Evolutionary conservation across 1,140 invertebrate genomes (phyloP), one percentile per base, ranked within the genome.

Genomic region (Drosophila sulfurigaster): DNA sequence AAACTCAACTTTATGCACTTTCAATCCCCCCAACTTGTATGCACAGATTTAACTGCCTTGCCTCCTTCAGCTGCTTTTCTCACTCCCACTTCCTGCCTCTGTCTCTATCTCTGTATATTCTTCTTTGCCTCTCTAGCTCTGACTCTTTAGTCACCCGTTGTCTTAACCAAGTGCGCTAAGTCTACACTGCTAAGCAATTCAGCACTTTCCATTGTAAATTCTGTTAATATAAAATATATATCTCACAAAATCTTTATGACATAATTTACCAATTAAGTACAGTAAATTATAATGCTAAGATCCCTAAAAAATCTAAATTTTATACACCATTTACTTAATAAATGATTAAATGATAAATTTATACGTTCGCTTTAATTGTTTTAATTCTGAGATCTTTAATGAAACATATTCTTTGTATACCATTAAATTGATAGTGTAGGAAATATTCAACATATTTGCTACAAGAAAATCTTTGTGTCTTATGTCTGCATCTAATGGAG

Each of bases 1-100:
- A 88, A 88, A 88, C 83, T 89, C 78, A 89, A 88, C 83, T 88
- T 88, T 88, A 88, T 88, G 80, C 83, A 89, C 83, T 88, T 88
- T 88, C 83, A 88, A 88, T 89, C 83, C 83, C 69, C 72, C 73
- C 83, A 88, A 89, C 83, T 88, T 89, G 83, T 88, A 83, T 89
- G 83, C 83, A 89, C 74, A 88, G 83, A 88, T 88, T 88, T 83
- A 82, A 81, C 83, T 89, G 74, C 81, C 69, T 77, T 58, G 15
- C 54, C 46, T 13, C 45, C n/a, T 32, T 15, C 43, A 15, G 15
- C 25, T 45, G n/a, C 8, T 32, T 51, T 43, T 58, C 16, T 49
- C 32, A 6, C 13, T 25, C 38, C 52, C 51, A 15, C 28, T 5
- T 6, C 41, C 49, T 43, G 7, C 11, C 3, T 43, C 28, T 1